phyloP scores from a whole-genome alignment of 2,113 vertebrate genomes.

The Clarias batrachus region DNA sequence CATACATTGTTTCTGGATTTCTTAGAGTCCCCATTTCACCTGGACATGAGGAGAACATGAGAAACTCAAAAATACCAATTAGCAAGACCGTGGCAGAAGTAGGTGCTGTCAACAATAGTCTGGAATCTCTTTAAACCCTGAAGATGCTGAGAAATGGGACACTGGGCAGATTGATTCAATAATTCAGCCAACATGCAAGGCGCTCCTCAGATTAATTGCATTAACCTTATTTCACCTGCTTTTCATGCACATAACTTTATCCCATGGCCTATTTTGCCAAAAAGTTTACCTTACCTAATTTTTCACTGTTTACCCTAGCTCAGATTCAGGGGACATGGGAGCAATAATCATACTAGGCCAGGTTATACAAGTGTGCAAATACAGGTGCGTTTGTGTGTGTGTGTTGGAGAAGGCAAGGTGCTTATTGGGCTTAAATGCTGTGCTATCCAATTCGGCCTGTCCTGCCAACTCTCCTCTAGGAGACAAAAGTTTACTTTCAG shows the following conservation, averaged over 20 bases:
- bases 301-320: not conserved
- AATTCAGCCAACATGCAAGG: not conserved
- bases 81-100: not conserved
- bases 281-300: constrained; percentile 5
- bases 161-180: not conserved
- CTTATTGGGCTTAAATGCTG: constrained; percentile 26
- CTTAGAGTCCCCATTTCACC: not conserved
- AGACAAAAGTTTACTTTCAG: constrained; percentile 53
- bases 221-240: constrained; percentile 3
- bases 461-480: constrained; percentile 47
- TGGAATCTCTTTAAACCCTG: not conserved
- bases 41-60: not conserved
- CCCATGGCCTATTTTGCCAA: not conserved
- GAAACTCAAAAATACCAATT: not conserved
- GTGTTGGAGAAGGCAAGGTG: constrained; percentile 10
- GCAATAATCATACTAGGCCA: constrained; percentile 24
- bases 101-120: not conserved
- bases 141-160: not conserved
- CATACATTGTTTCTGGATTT: not conserved
- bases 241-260: not conserved
- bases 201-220: not conserved
- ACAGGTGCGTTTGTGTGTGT: constrained; percentile 1
- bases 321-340: not conserved
- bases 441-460: constrained; percentile 41
- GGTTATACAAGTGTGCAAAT: constrained; percentile 22